A percentile compares a stretch with the other conserved stretches of the same genome.
Conservation (phyloP, 2,888 invertebrate species). For the Epirrhoe tristata region DNA sequence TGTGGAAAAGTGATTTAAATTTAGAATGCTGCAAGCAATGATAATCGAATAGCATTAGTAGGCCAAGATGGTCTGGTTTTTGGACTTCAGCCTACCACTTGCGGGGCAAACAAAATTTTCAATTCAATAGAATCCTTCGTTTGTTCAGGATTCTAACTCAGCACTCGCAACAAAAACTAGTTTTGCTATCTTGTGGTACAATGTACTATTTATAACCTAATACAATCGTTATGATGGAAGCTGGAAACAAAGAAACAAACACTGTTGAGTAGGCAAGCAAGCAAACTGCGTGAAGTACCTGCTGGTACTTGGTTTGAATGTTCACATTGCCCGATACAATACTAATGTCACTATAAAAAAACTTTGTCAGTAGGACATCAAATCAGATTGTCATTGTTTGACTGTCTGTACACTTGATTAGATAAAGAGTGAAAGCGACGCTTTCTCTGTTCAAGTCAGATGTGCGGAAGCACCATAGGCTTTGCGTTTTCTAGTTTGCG, state of each 20-base stretch:
- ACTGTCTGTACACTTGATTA: constrained; percentile 47
- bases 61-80: too few relatives aligned
- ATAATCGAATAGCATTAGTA: too few relatives aligned
- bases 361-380: constrained; percentile 41
- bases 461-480: constrained; percentile 64
- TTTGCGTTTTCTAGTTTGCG: constrained; percentile 57
- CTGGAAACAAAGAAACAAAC: constrained; percentile 65
- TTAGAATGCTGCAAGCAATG: too few relatives aligned
- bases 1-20: too few relatives aligned
- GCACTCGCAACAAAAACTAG: too few relatives aligned
- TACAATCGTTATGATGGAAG: constrained; percentile 57
- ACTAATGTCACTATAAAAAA: constrained; percentile 63
- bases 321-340: constrained; percentile 66
- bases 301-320: constrained; percentile 50
- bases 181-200: too few relatives aligned
- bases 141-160: too few relatives aligned
- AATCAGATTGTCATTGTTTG: constrained; percentile 39
- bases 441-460: constrained; percentile 66
- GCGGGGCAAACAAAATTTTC: too few relatives aligned
- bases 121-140: too few relatives aligned
- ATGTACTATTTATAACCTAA: too few relatives aligned
- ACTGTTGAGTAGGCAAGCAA: constrained; percentile 74
- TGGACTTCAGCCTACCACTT: too few relatives aligned
- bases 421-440: constrained; percentile 64
- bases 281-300: constrained; percentile 63